These are phyloP conservation scores for Scylla paramamosain DNA, from an alignment of 1,140 invertebrate genomes.

Conservation along the genomic window DNA sequence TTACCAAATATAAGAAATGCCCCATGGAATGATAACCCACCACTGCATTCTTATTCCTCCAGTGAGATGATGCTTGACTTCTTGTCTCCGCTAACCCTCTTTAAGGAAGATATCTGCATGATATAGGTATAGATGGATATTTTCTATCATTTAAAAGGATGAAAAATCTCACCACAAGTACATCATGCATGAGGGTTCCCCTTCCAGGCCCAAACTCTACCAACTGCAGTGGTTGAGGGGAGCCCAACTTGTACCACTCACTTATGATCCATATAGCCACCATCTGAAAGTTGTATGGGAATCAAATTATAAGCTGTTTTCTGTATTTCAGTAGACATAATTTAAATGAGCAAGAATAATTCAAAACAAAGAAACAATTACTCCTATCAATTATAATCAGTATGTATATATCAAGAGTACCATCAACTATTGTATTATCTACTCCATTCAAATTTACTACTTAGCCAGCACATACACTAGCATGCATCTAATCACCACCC, in stretches of 20 bases:
- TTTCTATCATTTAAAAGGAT: no score
- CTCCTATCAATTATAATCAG: neutral
- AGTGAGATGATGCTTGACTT: no score
- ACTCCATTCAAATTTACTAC: neutral
- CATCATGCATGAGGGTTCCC: slow-evolving; percentile 92
- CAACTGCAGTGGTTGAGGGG: slow-evolving; percentile 89
- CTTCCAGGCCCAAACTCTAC: slow-evolving; percentile 97
- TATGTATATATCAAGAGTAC: neutral
- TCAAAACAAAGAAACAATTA: neutral
- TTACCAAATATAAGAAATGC: no score
- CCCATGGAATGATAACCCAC: no score
- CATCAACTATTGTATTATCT: neutral
- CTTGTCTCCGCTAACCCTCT: no score
- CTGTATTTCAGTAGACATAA: neutral
- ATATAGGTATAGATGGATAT: no score
- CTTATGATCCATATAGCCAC: slow-evolving; percentile 93
- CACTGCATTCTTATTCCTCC: no score
- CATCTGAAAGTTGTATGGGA: slow-evolving; percentile 83
- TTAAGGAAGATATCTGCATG: no score
- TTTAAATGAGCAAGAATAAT: neutral
- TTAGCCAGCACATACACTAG: neutral
- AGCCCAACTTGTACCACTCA: slow-evolving; percentile 91
- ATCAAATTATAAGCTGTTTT: neutral
- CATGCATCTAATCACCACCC: neutral
- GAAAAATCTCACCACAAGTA: slow-evolving; percentile 86